Evolutionary conservation across 2,888 invertebrate genomes (phyloP).

Genomic region (Mactromeris polynyma): DNA sequence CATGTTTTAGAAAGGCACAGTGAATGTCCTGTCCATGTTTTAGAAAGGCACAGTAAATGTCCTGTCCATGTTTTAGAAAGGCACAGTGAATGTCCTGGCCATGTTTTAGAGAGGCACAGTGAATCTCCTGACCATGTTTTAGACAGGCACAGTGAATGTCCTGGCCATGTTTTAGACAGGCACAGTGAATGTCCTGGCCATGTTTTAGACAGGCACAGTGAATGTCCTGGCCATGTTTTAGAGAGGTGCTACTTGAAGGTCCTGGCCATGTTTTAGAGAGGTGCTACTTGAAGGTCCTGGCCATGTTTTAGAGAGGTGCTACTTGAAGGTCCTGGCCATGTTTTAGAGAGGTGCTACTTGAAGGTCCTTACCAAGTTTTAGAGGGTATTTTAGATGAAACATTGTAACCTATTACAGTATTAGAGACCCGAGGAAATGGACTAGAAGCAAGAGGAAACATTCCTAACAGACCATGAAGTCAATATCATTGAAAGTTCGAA

Average conservation of each 20-base stretch:
- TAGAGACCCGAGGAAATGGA: background rate
- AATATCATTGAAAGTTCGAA: background rate
- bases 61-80: too few relatives aligned
- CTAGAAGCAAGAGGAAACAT: background rate
- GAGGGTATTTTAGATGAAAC: background rate
- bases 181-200: too few relatives aligned
- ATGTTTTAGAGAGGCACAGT: too few relatives aligned
- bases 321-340: background rate
- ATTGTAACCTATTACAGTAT: background rate
- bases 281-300: background rate
- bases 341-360: background rate
- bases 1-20: too few relatives aligned
- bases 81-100: too few relatives aligned
- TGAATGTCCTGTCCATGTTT: too few relatives aligned
- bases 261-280: background rate
- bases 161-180: too few relatives aligned
- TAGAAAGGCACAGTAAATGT: too few relatives aligned
- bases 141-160: too few relatives aligned
- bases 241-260: background rate
- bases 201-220: too few relatives aligned
- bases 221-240: background rate
- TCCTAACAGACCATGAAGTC: background rate
- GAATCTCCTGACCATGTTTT: too few relatives aligned
- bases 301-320: background rate
- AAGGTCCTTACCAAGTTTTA: background rate